phyloP scores from a whole-genome alignment of 1,140 invertebrate genomes.

The Listronotus bonariensis region DNA sequence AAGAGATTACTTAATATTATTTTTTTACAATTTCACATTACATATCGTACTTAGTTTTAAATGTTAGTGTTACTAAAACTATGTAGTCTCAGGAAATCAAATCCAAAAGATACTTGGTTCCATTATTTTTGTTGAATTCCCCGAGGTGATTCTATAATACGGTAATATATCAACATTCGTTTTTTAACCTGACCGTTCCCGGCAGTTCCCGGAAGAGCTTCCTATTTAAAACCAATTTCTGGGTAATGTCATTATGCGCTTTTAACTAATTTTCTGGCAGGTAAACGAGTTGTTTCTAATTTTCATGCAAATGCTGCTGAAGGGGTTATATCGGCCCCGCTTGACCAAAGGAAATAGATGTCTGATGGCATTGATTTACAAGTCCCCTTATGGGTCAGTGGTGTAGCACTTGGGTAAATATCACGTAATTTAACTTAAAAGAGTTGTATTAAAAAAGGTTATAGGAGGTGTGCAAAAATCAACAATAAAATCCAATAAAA shows the following conservation, averaged over 20 bases:
- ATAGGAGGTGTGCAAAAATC: no score
- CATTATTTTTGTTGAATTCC: not conserved
- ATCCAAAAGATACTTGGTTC: not conserved
- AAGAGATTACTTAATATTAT: no score
- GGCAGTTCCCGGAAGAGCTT: slow-evolving; percentile 36
- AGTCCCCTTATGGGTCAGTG: slow-evolving; percentile 5
- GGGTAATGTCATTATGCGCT: slow-evolving; percentile 32
- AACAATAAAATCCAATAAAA: no score
- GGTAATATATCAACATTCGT: not conserved
- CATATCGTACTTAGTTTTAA: no score
- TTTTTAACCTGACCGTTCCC: slow-evolving; percentile 23
- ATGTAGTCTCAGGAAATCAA: no score
- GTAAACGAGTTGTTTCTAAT: slow-evolving; percentile 35
- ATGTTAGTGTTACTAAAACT: no score
- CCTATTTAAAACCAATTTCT: slow-evolving; percentile 38
- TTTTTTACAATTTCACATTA: no score
- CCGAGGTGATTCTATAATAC: no score
- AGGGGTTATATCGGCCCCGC: slow-evolving; percentile 23
- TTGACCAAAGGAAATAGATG: slow-evolving; percentile 41
- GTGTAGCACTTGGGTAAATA: no score
- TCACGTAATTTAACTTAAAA: no score
- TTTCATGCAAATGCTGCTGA: slow-evolving; percentile 38
- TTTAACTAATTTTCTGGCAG: slow-evolving; percentile 40
- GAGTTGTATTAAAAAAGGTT: no score
- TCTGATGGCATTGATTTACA: slow-evolving; percentile 38